Base-by-base conservation (phyloP, 2,888 invertebrate species). In the Drosophila meridiana region DNA sequence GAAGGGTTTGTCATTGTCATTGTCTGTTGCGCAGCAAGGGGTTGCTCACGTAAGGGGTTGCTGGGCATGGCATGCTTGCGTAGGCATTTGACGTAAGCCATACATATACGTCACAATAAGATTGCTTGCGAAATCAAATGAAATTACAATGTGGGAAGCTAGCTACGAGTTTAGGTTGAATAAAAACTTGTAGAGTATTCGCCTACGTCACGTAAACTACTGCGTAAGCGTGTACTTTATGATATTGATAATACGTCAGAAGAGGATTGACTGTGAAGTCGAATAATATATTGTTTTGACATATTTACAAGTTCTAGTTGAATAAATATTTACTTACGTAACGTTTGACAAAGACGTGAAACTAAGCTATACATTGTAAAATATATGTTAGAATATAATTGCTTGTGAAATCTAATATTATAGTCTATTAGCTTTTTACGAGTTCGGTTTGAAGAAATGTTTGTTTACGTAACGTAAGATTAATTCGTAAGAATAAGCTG, bases 11-110 rank as follows among this genome's bases (percentile, higher is more conserved):
- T 28, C 47, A 47, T 52, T 26, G 50, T 32, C 34, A 52, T 52
- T 52, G 52, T 52, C 34, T 36, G 52, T 20, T 52, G 34, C 36
- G 36, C 20, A 63, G 36, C n/a, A 20, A 30, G 45, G 53, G 68
- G 20, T 61, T 34, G 32, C 32, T 69, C 47, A 63, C 68, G 59
- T 56, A 53, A 34, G 61, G 55, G 55, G 61, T 52, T 38, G 52
- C 6, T 52, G 4, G 47, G 32, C 32, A 13, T 52, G 47, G 32
- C 32, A 13, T 52, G 43, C 57, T 34, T 34, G 52, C 34, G 20
- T 26, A 52, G 20, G 3, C 34, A 26, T 20, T 36, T 36, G 36
- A 52, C 52, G 52, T 52, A 34, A 52, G 6, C 11, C 30, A 34
- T 14, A 28, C 14, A 38, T n/a, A 30, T n/a, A 55, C 55, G 55